Evolutionary conservation across 2,113 vertebrate species (phyloP).

Genomic region (Cavia aperea): DNA sequence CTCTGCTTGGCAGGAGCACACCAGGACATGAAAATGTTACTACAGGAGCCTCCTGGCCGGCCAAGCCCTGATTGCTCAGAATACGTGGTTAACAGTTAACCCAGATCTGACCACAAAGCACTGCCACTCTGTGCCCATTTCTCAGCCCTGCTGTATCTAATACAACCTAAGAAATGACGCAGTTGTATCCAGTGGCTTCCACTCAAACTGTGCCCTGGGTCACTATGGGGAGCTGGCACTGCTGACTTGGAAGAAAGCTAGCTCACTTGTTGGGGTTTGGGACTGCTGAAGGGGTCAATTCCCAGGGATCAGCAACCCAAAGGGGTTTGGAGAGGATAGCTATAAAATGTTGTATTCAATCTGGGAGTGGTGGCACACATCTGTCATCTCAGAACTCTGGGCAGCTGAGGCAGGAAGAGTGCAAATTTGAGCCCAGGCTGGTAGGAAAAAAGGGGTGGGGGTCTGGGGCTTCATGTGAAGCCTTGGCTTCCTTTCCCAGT

Average conservation of each 20-base stretch:
- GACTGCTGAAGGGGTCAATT: not conserved
- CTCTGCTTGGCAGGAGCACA: conserved; percentile 22
- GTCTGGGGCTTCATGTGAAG: not conserved
- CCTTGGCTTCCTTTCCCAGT: not conserved
- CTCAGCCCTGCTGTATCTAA: not conserved
- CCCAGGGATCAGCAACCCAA: not conserved
- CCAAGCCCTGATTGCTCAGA: conserved; percentile 9
- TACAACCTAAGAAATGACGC: not conserved
- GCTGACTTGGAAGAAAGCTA: not conserved
- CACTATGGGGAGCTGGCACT: not conserved
- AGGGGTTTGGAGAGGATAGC: not conserved
- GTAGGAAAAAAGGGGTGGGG: not conserved
- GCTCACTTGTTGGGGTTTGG: not conserved
- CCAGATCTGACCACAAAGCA: not conserved
- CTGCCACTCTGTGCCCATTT: not conserved
- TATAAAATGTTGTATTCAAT: not conserved
- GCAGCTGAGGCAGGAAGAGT: not conserved
- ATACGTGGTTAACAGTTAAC: not conserved
- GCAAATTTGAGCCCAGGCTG: not conserved
- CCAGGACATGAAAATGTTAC: conserved; percentile 34
- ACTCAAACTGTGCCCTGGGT: not conserved
- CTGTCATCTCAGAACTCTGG: not conserved
- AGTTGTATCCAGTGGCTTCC: not conserved
- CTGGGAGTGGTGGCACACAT: not conserved
- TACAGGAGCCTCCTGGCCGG: not conserved